These are phyloP conservation scores for Brachionus angularis DNA, from an alignment of 1,140 invertebrate species.

Conservation along the genomic window DNA sequence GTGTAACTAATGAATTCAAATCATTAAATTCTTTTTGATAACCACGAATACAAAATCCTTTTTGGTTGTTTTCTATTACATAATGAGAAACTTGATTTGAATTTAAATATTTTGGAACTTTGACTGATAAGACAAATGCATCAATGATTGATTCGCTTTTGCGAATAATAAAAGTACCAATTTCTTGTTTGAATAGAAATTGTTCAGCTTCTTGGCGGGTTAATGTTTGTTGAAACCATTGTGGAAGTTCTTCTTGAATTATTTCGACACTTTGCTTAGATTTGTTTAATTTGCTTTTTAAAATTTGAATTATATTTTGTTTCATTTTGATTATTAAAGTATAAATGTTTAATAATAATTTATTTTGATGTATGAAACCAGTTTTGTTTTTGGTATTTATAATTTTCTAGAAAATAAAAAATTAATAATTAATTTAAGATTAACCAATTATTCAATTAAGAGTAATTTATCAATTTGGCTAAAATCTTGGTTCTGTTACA, in stretches of 20 bases:
- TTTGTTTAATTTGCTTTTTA: neutral
- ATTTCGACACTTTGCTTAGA: neutral
- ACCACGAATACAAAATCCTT: neutral
- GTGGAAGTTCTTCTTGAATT: neutral
- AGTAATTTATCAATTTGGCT: too few relatives aligned
- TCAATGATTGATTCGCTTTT: conserved; percentile 15
- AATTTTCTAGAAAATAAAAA: too few relatives aligned
- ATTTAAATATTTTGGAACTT: conserved; percentile 19
- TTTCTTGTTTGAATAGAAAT: neutral
- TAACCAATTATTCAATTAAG: too few relatives aligned
- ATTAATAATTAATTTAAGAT: too few relatives aligned
- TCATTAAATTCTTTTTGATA: conserved; percentile 5
- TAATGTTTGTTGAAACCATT: conserved; percentile 20
- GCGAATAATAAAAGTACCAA: conserved; percentile 5
- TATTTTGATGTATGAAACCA: too few relatives aligned
- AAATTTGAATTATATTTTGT: neutral
- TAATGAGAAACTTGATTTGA: neutral
- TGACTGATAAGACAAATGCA: conserved; percentile 14
- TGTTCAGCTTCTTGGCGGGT: conserved; percentile 12
- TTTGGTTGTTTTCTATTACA: neutral
- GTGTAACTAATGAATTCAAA: neutral
- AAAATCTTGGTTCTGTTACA: too few relatives aligned
- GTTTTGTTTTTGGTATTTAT: too few relatives aligned
- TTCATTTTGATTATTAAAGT: too few relatives aligned
- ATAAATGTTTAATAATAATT: too few relatives aligned